These are phyloP conservation scores for Chionis minor DNA, from an alignment of 2,113 vertebrate species.

Conservation along the genomic window DNA sequence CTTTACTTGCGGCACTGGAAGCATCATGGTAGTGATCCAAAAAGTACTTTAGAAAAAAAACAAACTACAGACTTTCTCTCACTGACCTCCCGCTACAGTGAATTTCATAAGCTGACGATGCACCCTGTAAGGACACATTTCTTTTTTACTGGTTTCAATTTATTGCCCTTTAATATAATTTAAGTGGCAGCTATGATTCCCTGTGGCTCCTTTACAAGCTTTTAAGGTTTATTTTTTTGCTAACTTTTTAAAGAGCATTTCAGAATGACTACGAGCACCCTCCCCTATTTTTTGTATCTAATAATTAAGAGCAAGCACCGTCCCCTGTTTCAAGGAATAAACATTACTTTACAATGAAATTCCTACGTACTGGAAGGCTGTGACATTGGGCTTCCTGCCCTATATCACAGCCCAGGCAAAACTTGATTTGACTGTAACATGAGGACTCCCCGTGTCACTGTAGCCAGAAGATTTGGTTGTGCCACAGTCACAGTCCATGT, in stretches of 20 bases:
- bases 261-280: not conserved
- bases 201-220: constrained; percentile 35
- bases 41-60: constrained; percentile 46
- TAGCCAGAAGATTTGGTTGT: not conserved
- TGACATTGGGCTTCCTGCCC: not conserved
- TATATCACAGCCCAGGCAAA: not conserved
- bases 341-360: not conserved
- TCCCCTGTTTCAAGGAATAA: not conserved
- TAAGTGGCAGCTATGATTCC: constrained; percentile 58
- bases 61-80: constrained; percentile 46
- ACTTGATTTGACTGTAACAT: not conserved
- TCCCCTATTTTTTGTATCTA: not conserved
- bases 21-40: constrained; percentile 52
- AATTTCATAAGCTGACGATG: constrained; percentile 62
- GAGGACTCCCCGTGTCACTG: not conserved
- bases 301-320: not conserved
- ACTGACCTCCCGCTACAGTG: constrained; percentile 40
- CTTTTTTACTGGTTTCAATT: constrained; percentile 64
- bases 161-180: constrained; percentile 63
- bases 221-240: constrained; percentile 45
- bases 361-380: not conserved
- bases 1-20: constrained; percentile 5
- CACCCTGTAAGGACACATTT: constrained; percentile 63
- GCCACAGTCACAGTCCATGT: not conserved
- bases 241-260: constrained; percentile 20